Evolutionary conservation across 2,888 invertebrate species (phyloP), one percentile per base, ranked within the genome.

Genomic region (Cylindroiulus punctatus): DNA sequence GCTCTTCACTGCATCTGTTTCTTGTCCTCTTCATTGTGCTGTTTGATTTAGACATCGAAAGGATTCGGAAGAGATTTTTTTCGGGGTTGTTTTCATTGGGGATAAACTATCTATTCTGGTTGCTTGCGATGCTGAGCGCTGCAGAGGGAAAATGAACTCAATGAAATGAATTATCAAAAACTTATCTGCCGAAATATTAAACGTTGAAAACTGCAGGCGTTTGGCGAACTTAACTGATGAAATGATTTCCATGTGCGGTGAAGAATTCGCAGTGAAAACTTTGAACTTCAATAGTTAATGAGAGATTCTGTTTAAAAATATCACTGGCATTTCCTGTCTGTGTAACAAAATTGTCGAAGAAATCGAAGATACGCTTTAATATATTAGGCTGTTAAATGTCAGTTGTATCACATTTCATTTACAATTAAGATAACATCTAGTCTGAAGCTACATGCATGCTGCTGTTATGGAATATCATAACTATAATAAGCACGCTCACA

Each of bases 1-100:
- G 76, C 76, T 76, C 76, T 76, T 76, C 76, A 76, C 1, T 14
- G 30, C 76, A 76, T 76, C 76, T 76, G 76, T 76, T 76, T 76
- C 76, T 76, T 76, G 76, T 76, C 76, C 76, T 76, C 76, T 76
- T 76, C 26, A 76, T 76, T 12, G 32, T 76, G 30, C 30, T 76
- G 26, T 76, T 76, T 76, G 76, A 76, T 76, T 76, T 30, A 32
- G 76, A 26, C 76, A 32, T 76, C 76, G 26, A 32, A 76, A 30
- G 76, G 26, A 76, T 76, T 76, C 30, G 8, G 10, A n/a, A 65
- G 57, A 22, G 22, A 22, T 65, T 10, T 65, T 65, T 65, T n/a
- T 22, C 10, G 10, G 22, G 22, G 1, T 12, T 65, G 22, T 22
- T 57, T 57, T 57, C 57, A 57, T 57, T 4, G 3, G 47, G 47